phyloP scores from a whole-genome alignment of 1,140 invertebrate species.

The Onthophagus taurus region DNA sequence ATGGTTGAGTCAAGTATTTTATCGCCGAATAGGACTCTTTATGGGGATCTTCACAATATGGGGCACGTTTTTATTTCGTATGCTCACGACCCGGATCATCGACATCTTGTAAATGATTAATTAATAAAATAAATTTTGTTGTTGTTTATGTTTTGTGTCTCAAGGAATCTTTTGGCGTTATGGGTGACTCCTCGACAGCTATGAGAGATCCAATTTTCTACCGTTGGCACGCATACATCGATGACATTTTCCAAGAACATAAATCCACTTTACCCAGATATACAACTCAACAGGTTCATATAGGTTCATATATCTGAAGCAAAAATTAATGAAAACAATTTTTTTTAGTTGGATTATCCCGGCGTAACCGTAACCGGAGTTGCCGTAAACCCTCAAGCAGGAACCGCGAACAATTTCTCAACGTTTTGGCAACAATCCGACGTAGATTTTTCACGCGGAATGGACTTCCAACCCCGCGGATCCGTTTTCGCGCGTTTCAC shows the following conservation, averaged over 20 bases:
- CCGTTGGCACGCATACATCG: conserved; percentile 68
- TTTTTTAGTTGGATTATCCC: conserved; percentile 25
- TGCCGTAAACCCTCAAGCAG: conserved; percentile 17
- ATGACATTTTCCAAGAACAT: conserved; percentile 42
- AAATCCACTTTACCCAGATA: conserved; percentile 36
- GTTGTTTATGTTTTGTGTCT: conserved; percentile 7
- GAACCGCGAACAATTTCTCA: conserved; percentile 30
- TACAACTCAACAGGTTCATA: conserved; percentile 35
- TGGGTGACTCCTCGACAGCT: conserved; percentile 49
- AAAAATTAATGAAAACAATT: not conserved
- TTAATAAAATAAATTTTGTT: not conserved
- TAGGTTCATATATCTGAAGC: not conserved
- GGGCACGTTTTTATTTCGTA: conserved; percentile 46
- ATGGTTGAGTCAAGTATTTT: conserved; percentile 38
- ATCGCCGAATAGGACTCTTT: conserved; percentile 39
- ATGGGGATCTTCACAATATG: conserved; percentile 51
- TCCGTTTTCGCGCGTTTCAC: conserved; percentile 47
- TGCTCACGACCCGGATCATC: conserved; percentile 46
- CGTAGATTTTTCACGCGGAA: conserved; percentile 40
- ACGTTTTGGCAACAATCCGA: conserved; percentile 45
- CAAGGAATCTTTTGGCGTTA: conserved; percentile 54
- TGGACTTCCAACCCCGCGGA: conserved; percentile 41
- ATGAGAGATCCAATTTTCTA: conserved; percentile 52
- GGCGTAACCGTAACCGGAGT: conserved; percentile 23
- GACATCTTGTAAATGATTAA: conserved; percentile 39